Base-by-base conservation (phyloP, 2,888 invertebrate species). In the Rhaphigaster nebulosa region DNA sequence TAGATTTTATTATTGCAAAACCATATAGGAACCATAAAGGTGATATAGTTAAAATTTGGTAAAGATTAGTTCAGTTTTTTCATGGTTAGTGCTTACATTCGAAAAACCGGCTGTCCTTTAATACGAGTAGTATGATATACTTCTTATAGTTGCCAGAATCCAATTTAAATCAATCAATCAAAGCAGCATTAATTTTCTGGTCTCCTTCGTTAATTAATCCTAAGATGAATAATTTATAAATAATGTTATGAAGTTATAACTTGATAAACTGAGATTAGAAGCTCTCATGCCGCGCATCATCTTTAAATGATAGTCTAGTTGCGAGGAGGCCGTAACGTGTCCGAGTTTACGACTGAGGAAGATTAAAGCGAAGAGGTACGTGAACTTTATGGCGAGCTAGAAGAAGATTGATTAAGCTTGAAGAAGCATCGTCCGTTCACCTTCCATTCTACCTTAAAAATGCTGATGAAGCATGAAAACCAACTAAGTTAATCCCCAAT, bases 371-470 rank as follows among this genome's bases (percentile, higher is more conserved):
- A 45, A 84, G 84, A 84, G 84, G 13, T 45, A 45, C 26, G 41
- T 23, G 84, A 45, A 84, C 84, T 84, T 84, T 23, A 84, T 84
- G 41, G 84, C n/a, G 15, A 45, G 45, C 45, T 84, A 84, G 84
- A 84, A 84, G 84, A 84, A 84, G 84, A 84, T 84, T 84, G 84
- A 84, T 84, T 84, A 84, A 84, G 84, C 84, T 84, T 84, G 84
- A 84, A 84, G 84, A 84, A 84, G 38, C 6, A n/a, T 18, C 84
- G 84, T 84, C 23, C 84, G 84, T 84, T 84, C 84, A 84, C 84
- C 84, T 50, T 38, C 34, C 34, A 8, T 8, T 20, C 70, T 20
- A 4, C 8, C 70, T 34, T 38, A 76, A 76, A 76, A 76, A 76
- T 76, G 70, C 70, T 76, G 70, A 76, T 76, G 34, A 5, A 38